Evolutionary conservation across 2,113 vertebrate species (phyloP).

Genomic region (Gallinago undulata): DNA sequence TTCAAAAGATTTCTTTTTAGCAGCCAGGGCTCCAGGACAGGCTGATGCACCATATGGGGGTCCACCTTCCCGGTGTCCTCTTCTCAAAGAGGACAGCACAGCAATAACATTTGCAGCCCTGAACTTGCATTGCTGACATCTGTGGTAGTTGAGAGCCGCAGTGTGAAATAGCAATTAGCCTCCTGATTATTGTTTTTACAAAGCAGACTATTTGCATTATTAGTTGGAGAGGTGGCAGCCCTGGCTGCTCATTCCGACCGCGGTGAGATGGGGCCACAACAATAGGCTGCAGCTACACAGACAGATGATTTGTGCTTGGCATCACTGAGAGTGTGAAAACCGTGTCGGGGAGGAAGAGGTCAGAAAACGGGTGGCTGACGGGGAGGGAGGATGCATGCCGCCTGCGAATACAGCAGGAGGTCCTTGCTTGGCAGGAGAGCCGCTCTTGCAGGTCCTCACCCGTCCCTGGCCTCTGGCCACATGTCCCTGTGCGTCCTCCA

Average conservation of each 20-base stretch:
- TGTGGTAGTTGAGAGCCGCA: neutral
- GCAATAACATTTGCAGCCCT: neutral
- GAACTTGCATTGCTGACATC: neutral
- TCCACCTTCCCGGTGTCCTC: neutral
- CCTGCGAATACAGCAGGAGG: neutral
- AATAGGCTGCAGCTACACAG: neutral
- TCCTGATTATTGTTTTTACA: neutral
- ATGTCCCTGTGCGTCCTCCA: neutral
- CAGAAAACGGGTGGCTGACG: neutral
- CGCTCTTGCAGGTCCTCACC: neutral
- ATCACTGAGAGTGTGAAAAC: neutral
- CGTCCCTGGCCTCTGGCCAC: neutral
- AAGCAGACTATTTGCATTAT: neutral
- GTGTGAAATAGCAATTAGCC: neutral
- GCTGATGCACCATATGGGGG: neutral
- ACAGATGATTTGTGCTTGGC: neutral
- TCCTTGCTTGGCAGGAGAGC: neutral
- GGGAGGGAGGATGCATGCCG: neutral
- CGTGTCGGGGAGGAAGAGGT: neutral
- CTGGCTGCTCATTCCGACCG: neutral
- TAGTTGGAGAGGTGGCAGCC: slow-evolving; percentile 3
- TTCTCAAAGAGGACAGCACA: neutral
- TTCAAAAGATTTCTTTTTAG: neutral
- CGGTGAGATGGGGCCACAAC: neutral
- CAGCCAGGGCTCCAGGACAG: neutral